Evolutionary conservation across 1,140 invertebrate genomes (phyloP).

Genomic region (Atta cephalotes): DNA sequence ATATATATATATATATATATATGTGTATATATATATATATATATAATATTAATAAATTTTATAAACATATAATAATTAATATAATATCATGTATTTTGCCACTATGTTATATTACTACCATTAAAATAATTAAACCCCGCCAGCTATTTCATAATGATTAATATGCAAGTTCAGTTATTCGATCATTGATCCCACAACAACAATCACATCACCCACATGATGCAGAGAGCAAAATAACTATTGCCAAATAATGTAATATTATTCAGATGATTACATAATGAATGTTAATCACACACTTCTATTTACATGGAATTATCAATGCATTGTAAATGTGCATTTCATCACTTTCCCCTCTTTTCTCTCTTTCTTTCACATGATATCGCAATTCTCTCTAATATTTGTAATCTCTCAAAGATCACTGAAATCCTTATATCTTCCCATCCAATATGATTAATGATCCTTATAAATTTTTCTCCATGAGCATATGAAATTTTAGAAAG

Average conservation of each 20-base stretch:
- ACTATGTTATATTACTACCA: constrained; percentile 18
- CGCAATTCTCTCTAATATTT: neutral
- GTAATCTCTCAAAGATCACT: neutral
- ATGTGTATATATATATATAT: neutral
- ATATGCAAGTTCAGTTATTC: constrained; percentile 35
- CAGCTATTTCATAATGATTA: constrained; percentile 47
- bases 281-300: constrained; percentile 1
- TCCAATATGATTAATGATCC: neutral
- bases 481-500: constrained; percentile 36
- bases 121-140: constrained; percentile 55
- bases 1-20: too few relatives aligned
- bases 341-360: too few relatives aligned
- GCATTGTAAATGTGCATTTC: neutral
- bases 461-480: constrained; percentile 28
- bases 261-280: constrained; percentile 24
- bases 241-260: constrained; percentile 6
- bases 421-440: neutral
- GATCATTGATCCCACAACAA: constrained; percentile 12
- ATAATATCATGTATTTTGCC: constrained; percentile 37
- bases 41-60: constrained; percentile 17
- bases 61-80: constrained; percentile 49
- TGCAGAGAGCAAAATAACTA: neutral
- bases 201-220: neutral
- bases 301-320: constrained; percentile 9
- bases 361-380: neutral